A percentile compares a stretch with the other conserved stretches of the same genome.
phyloP scores from a whole-genome alignment of 2,888 invertebrate species.

The Drosophila villosipedis region DNA sequence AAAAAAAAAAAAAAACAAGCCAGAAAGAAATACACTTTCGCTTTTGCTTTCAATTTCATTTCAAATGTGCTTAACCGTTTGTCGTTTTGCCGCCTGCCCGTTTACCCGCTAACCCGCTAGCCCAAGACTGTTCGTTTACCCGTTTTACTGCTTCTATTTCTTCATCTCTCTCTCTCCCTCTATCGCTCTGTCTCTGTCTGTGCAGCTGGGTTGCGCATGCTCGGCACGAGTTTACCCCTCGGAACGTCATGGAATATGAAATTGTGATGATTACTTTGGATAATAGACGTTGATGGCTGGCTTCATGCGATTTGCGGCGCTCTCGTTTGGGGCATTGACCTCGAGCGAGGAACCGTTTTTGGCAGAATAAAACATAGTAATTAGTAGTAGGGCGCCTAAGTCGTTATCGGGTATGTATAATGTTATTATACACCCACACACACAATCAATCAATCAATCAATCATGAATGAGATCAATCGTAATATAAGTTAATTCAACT shows the following conservation, averaged over 20 bases:
- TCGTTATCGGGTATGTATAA: background rate
- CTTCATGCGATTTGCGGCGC: constrained; percentile 3
- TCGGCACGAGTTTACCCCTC: constrained; percentile 56
- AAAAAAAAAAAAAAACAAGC: constrained; percentile 23
- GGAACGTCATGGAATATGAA: constrained; percentile 16
- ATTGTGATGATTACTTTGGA: constrained; percentile 20
- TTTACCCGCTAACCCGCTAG: constrained; percentile 9
- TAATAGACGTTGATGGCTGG: constrained; percentile 39
- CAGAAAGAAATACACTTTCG: constrained; percentile 77
- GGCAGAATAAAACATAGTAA: background rate
- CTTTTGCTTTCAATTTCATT: constrained; percentile 80
- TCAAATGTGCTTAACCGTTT: constrained; percentile 61
- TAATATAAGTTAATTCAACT: constrained; percentile 56
- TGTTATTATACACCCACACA: background rate
- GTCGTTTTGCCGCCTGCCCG: background rate
- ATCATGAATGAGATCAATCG: constrained; percentile 2
- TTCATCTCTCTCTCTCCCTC: background rate
- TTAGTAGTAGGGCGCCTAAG: background rate
- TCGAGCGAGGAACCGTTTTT: constrained; percentile 4
- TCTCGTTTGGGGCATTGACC: constrained; percentile 30
- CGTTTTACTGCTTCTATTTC: constrained; percentile 10
- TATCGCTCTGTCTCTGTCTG: background rate
- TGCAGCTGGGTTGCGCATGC: constrained; percentile 48
- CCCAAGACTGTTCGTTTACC: background rate
- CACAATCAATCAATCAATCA: constrained; percentile 2